A percentile compares a stretch with the other conserved stretches of the same genome.
Conservation (phyloP, 2,113 vertebrate species). For the Pachycephala philippinensis region DNA sequence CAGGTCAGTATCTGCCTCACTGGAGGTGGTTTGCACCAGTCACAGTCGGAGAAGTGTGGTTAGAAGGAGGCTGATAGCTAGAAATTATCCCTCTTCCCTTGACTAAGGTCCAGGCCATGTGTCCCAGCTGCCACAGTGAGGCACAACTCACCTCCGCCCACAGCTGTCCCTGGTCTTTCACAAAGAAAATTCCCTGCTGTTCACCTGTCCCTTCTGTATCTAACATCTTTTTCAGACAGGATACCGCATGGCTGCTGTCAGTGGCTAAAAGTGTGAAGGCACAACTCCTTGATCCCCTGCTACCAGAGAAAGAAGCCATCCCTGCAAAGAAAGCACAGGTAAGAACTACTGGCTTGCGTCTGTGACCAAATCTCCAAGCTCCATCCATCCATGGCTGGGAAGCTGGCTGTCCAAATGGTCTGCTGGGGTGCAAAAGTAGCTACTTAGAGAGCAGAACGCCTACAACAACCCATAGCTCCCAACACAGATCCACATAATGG, state of each 20-base stretch:
- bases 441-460: background rate
- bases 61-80: background rate
- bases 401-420: background rate
- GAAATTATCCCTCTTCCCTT: background rate
- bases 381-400: background rate
- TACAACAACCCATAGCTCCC: background rate
- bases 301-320: background rate
- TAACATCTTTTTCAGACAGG: background rate
- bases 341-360: background rate
- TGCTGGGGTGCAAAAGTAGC: background rate
- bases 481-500: background rate
- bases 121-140: background rate
- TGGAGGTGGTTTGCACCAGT: background rate
- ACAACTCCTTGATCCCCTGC: background rate
- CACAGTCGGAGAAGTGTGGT: background rate
- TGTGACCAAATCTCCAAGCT: background rate
- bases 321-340: background rate
- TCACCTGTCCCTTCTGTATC: background rate
- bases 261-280: background rate
- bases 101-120: background rate
- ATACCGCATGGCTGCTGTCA: rapidly evolving
- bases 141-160: background rate
- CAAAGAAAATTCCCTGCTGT: background rate
- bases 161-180: background rate
- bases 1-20: background rate